These are phyloP conservation scores for Cerceris rybyensis DNA, from an alignment of 2,888 invertebrate genomes.

Conservation along the genomic window DNA sequence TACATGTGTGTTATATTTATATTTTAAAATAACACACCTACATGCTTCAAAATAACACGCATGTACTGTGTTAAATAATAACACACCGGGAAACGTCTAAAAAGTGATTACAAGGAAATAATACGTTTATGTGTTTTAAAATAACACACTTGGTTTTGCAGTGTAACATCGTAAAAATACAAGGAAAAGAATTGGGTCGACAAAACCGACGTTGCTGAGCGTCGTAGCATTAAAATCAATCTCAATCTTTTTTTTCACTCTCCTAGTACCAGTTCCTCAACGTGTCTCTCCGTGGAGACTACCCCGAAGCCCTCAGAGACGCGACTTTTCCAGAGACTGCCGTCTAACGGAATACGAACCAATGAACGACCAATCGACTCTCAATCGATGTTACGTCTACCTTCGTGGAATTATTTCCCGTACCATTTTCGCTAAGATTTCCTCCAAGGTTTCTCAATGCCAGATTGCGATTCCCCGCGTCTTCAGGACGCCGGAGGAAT, in stretches of 20 bases:
- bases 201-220: neutral
- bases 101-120: no score
- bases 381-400: conserved; percentile 13
- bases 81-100: no score
- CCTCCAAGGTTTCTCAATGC: neutral
- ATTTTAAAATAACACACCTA: no score
- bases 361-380: conserved; percentile 13
- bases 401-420: conserved; percentile 12
- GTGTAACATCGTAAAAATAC: no score
- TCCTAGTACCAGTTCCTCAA: neutral
- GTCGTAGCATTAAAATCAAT: no score
- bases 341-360: conserved; percentile 21
- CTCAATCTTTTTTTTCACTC: neutral
- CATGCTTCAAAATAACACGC: no score
- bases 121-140: no score
- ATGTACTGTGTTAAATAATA: no score
- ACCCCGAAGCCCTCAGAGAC: neutral
- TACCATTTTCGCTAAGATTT: neutral
- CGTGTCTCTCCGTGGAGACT: neutral
- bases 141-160: no score
- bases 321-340: neutral
- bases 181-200: neutral
- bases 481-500: neutral
- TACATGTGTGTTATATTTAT: no score
- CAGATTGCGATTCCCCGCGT: neutral